Conservation (phyloP, 2,888 invertebrate species). For the Danaus chrysippus region DNA sequence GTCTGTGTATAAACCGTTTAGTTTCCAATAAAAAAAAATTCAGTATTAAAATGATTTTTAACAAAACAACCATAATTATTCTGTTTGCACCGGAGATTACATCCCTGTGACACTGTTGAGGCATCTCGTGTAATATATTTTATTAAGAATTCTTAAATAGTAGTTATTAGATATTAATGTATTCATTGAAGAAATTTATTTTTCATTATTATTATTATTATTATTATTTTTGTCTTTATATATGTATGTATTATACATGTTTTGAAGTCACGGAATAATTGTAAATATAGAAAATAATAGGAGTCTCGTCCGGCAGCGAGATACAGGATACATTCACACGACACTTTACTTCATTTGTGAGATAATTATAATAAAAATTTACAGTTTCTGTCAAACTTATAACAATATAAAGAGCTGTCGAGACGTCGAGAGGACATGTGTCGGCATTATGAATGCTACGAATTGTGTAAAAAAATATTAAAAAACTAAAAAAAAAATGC, state of each 20-base stretch:
- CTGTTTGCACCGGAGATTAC: slow-evolving; percentile 54
- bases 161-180: slow-evolving; percentile 77
- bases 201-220: too few relatives aligned
- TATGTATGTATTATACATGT: slow-evolving; percentile 75
- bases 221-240: slow-evolving; percentile 63
- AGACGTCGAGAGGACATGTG: slow-evolving; percentile 59
- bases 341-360: slow-evolving; percentile 33
- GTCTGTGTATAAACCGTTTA: slow-evolving; percentile 58
- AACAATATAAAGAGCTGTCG: slow-evolving; percentile 58
- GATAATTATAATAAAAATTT: slow-evolving; percentile 30
- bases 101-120: slow-evolving; percentile 68
- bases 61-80: slow-evolving; percentile 35
- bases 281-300: slow-evolving; percentile 73
- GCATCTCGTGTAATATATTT: slow-evolving; percentile 76
- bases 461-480: slow-evolving; percentile 80
- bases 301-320: slow-evolving; percentile 61
- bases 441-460: slow-evolving; percentile 80
- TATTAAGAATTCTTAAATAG: slow-evolving; percentile 77
- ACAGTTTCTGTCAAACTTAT: slow-evolving; percentile 53
- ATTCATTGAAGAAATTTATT: slow-evolving; percentile 78
- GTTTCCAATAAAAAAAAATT: slow-evolving; percentile 49
- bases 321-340: slow-evolving; percentile 38
- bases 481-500: slow-evolving; percentile 71
- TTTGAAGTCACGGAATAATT: slow-evolving; percentile 68
- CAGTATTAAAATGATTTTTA: slow-evolving; percentile 63